Percentiles rank a stretch among this genome's conserved stretches.
Conservation (phyloP, 2,888 invertebrate species). For the Chrysina gloriosa region DNA sequence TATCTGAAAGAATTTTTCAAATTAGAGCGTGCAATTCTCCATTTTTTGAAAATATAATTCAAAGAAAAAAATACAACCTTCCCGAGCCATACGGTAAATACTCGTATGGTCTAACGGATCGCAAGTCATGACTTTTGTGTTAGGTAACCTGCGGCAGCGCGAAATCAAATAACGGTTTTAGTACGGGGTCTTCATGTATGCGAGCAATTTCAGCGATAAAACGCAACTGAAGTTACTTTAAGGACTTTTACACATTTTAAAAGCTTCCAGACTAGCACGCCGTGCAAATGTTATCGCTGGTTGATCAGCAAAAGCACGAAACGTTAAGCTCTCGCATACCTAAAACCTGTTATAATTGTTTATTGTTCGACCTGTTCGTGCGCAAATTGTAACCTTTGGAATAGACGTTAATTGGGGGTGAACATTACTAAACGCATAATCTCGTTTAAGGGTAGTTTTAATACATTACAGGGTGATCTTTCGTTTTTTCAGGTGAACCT, state of each 20-base stretch:
- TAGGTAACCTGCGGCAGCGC: conserved; percentile 20
- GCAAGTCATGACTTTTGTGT: conserved; percentile 48
- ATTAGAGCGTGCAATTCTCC: too few relatives aligned
- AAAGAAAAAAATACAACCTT: conserved; percentile 30
- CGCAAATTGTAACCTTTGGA: conserved; percentile 7
- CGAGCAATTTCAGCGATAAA: conserved; percentile 46
- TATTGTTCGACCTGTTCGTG: conserved; percentile 4
- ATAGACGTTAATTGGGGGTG: conserved; percentile 7
- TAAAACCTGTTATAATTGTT: conserved; percentile 37
- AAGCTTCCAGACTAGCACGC: conserved; percentile 38
- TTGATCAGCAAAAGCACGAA: conserved; percentile 56
- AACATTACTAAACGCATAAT: background rate
- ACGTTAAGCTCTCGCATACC: conserved; percentile 51
- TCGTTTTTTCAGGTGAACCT: too few relatives aligned
- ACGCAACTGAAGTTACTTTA: conserved; percentile 47
- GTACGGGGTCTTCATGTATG: conserved; percentile 24
- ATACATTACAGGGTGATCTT: too few relatives aligned
- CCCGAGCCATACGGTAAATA: conserved; percentile 68
- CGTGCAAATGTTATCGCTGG: conserved; percentile 57
- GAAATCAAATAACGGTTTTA: conserved; percentile 26
- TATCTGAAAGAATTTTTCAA: conserved; percentile 70
- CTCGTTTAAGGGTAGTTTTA: too few relatives aligned
- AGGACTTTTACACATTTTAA: conserved; percentile 37
- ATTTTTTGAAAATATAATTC: background rate
- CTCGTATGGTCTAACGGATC: conserved; percentile 69